Percentiles rank a stretch among this genome's conserved stretches.
These are phyloP conservation scores for Periophthalmus modestus DNA, from an alignment of 2,113 vertebrate species.

Conservation along the genomic window DNA sequence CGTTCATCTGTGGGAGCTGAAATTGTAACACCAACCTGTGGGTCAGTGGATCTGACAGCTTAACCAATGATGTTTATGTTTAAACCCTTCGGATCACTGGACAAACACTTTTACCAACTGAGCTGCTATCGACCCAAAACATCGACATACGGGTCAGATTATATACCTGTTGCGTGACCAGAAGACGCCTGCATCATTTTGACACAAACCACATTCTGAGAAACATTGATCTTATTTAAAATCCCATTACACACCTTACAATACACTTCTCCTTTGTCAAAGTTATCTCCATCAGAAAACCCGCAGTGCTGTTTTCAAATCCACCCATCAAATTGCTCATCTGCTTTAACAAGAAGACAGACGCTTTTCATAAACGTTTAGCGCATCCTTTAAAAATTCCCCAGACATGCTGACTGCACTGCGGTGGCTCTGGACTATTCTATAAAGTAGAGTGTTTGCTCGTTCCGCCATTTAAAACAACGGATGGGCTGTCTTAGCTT, in stretches of 20 bases:
- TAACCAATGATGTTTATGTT: too few species aligned
- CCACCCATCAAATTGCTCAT: background rate
- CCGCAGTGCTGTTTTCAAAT: background rate
- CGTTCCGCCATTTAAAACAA: slow-evolving; percentile 30
- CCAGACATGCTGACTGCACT: background rate
- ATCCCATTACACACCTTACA: background rate
- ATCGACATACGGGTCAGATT: background rate
- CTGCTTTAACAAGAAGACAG: background rate
- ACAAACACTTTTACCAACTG: too few species aligned
- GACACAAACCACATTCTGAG: background rate
- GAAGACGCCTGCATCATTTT: background rate
- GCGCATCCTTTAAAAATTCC: slow-evolving; percentile 3
- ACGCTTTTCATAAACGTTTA: slow-evolving; percentile 3
- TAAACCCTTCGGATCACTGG: too few species aligned
- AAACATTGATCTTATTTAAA: background rate
- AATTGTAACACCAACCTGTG: too few species aligned
- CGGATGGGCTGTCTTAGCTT: slow-evolving; percentile 32
- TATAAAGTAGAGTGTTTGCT: slow-evolving; percentile 2
- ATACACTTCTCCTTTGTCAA: background rate
- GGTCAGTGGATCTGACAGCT: too few species aligned
- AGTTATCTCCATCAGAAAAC: background rate
- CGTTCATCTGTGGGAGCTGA: too few species aligned
- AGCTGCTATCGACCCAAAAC: too few species aligned
- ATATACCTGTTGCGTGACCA: background rate
- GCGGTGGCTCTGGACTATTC: background rate